A percentile compares a stretch with the other conserved stretches of the same genome.
phyloP scores from a whole-genome alignment of 35 echinoderm and acorn worm species.

The Holothuria glaberrima region DNA sequence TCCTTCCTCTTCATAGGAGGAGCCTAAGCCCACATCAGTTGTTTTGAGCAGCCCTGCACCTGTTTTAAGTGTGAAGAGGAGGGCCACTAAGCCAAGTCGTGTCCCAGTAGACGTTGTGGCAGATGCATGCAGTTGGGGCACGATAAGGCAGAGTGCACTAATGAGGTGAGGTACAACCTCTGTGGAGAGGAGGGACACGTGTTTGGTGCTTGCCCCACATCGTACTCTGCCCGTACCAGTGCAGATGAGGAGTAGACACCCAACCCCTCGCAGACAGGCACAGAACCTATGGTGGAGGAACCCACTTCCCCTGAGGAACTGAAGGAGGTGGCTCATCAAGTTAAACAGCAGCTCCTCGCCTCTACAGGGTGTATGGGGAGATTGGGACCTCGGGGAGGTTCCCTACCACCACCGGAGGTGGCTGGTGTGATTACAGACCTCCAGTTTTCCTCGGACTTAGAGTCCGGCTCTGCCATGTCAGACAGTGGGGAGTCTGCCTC shows the following conservation, averaged over 20 bases:
- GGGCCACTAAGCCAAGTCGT: neutral
- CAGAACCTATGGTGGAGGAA: too few relatives aligned
- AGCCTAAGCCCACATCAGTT: too few relatives aligned
- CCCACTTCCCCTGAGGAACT: too few relatives aligned
- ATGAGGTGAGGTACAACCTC: neutral
- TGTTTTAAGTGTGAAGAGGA: too few relatives aligned
- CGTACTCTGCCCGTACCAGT: neutral
- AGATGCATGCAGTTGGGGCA: neutral
- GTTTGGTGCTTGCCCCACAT: neutral
- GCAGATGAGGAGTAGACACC: neutral
- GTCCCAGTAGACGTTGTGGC: neutral
- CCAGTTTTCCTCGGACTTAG: too few relatives aligned
- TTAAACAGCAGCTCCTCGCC: neutral
- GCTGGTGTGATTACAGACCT: too few relatives aligned
- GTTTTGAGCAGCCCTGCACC: too few relatives aligned
- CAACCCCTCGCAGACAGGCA: too few relatives aligned
- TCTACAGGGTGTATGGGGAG: neutral
- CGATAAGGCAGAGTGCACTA: neutral
- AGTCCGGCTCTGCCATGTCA: too few relatives aligned
- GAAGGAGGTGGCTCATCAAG: neutral
- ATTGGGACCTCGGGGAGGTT: neutral
- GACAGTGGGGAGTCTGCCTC: too few relatives aligned
- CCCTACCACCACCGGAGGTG: neutral
- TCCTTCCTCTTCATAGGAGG: too few relatives aligned
- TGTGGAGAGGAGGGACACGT: slow-evolving; percentile 9